Conservation (phyloP, 2,888 invertebrate genomes). For the Xanthostigma xanthostigma region DNA sequence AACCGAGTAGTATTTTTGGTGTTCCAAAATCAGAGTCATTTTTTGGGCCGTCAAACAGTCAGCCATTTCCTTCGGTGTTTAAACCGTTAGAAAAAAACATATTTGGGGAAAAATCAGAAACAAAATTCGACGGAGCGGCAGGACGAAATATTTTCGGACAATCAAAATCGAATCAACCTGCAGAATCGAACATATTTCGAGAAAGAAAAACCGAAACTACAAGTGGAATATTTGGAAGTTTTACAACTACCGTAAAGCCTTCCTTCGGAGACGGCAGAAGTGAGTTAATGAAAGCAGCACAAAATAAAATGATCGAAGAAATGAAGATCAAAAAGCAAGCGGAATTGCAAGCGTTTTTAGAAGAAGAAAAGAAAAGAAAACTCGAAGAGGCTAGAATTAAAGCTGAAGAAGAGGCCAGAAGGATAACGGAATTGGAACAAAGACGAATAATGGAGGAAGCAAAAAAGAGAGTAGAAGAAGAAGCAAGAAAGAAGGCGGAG, state of each 20-base stretch:
- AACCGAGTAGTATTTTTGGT: no score
- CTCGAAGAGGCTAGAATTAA: conserved; percentile 11
- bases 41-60: no score
- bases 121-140: background rate
- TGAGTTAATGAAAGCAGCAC: conserved; percentile 7
- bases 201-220: background rate
- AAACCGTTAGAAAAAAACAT: background rate
- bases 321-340: conserved; percentile 9
- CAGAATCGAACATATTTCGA: background rate
- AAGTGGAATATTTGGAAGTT: conserved; percentile 3
- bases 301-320: conserved; percentile 10
- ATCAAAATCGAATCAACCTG: background rate
- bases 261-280: background rate
- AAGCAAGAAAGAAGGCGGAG: conserved; percentile 6
- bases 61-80: no score
- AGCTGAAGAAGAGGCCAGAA: conserved; percentile 11
- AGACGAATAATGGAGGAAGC: conserved; percentile 11
- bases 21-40: no score
- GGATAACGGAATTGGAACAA: conserved; percentile 9
- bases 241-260: background rate
- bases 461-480: conserved; percentile 13
- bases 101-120: background rate
- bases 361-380: conserved; percentile 6
- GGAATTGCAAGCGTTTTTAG: conserved; percentile 5
- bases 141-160: background rate